Evolutionary conservation across 1,140 invertebrate genomes (phyloP), one percentile per base, ranked within the genome.

Genomic region (Apocrypta bakeri): DNA sequence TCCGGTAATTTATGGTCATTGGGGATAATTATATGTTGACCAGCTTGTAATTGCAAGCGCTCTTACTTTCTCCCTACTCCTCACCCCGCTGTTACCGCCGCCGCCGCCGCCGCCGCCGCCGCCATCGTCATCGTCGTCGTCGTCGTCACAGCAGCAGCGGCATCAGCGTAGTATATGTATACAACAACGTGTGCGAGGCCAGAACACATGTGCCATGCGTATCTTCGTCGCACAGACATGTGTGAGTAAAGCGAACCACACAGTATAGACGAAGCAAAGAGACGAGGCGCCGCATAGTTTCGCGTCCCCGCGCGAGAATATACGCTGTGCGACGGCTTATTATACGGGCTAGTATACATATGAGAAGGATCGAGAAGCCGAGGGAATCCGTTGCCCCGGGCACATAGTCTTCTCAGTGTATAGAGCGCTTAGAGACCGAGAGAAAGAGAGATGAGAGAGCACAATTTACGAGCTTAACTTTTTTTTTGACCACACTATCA

Each of bases 11-110:
- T 92, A 92, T 92, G 90, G 91, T 92, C 91, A 92, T 92, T 92
- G 90, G 87, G 86, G 89, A 92, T 92, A 92, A 92, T 92, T 92
- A 92, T 92, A 92, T 91, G 91, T 91, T 92, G 91, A 92, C 90
- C 91, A 91, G 91, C 89, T 92, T 91, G 90, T 92, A 92, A 92
- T 92, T 92, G 91, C 91, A 90, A 91, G 87, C 88, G 88, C 78
- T 72, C 78, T 61, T 63, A 9, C 33, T 64, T 14, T n/a, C 37
- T 56, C 25, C 33, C 29, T 21, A 56, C 68, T 3, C 74, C 9
- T 9, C 37, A 63, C 17, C 33, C 25, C 61, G 27, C 31, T 21
- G 27, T 61, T 27, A 48, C 68, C 42, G 21, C 63, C 21, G 21
- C 77, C 63, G 21, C 37, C 33, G 33, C 33, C 33, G 33, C 9